Conservation (phyloP, 2,113 vertebrate species). For the Gadus macrocephalus region DNA sequence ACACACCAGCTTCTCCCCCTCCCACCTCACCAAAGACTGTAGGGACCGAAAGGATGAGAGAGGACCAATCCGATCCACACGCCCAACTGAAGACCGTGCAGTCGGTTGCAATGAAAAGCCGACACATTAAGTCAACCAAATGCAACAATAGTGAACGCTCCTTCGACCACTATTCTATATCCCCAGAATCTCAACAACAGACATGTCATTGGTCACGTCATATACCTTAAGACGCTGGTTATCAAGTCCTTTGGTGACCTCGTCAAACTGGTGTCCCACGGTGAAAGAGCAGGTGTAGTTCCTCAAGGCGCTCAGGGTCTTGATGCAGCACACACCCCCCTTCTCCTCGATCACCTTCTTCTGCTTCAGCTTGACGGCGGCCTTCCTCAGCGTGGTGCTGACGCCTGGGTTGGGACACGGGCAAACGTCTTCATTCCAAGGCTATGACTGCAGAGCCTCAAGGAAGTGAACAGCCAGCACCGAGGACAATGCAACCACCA, state of each 20-base stretch:
- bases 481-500: neutral
- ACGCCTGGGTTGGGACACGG: constrained; percentile 64
- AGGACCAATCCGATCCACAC: no score
- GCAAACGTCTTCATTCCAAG: neutral
- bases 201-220: neutral
- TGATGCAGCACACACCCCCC: constrained; percentile 72
- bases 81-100: no score
- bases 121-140: no score
- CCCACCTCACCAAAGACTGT: constrained; percentile 82
- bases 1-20: constrained; percentile 80
- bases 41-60: neutral
- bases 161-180: no score
- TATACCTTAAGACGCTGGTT: constrained; percentile 81
- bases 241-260: constrained; percentile 85
- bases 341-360: constrained; percentile 82
- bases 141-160: no score
- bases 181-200: no score
- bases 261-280: constrained; percentile 79
- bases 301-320: constrained; percentile 75
- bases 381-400: constrained; percentile 72
- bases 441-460: neutral
- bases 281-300: constrained; percentile 80
- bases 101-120: no score
- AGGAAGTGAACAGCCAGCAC: neutral
- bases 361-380: constrained; percentile 77